Conservation (phyloP, 2,113 vertebrate genomes). For the Rhinoderma darwinii region DNA sequence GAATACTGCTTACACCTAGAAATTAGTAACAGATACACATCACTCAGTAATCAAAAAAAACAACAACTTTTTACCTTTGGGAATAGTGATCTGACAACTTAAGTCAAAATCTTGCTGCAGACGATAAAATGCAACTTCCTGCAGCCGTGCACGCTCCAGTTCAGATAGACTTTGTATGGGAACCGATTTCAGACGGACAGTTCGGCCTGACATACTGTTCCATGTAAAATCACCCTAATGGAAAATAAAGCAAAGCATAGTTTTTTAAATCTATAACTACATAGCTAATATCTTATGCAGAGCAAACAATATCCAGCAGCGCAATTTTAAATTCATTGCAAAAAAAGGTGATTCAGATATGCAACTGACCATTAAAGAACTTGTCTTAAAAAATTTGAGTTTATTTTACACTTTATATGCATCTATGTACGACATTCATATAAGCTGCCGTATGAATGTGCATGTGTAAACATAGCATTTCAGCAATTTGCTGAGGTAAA, state of each 20-base stretch:
- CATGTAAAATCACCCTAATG: conserved; percentile 93
- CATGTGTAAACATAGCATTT: too few species aligned
- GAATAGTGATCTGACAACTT: conserved; percentile 93
- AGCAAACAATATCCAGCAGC: neutral
- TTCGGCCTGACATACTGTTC: conserved; percentile 91
- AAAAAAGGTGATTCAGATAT: too few species aligned
- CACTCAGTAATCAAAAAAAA: neutral
- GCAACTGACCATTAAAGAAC: too few species aligned
- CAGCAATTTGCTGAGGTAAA: too few species aligned
- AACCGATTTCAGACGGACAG: conserved; percentile 87
- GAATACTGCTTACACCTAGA: too few species aligned
- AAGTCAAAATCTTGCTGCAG: conserved; percentile 90
- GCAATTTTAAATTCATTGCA: neutral
- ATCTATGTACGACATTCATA: too few species aligned
- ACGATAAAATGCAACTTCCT: conserved; percentile 92
- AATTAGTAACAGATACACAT: too few species aligned
- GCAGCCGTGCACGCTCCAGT: conserved; percentile 91
- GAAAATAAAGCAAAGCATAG: conserved; percentile 67
- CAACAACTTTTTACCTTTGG: conserved; percentile 83
- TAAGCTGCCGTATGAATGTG: too few species aligned
- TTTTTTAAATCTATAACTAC: too few species aligned
- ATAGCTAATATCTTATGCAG: too few species aligned
- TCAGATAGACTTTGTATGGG: conserved; percentile 94
- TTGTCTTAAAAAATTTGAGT: neutral
- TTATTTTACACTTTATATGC: too few species aligned